Evolutionary conservation across 2,113 vertebrate species (phyloP).

Genomic region (Chamaetylas fuelleborni): DNA sequence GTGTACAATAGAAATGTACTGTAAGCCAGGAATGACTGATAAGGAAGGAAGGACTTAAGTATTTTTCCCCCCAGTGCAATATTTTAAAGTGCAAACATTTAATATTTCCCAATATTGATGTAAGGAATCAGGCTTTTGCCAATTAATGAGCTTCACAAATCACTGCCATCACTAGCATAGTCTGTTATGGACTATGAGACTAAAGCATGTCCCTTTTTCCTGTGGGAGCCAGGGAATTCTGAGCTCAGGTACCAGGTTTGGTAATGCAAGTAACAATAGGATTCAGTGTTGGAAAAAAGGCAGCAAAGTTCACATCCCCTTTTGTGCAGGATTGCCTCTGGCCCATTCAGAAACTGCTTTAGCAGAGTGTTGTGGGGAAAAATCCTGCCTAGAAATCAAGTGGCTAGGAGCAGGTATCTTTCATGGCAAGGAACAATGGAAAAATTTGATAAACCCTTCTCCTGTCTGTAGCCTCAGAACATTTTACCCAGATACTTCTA

Average conservation of each 20-base stretch:
- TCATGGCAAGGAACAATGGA: background rate
- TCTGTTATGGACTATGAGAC: background rate
- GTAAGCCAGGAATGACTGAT: slow-evolving; percentile 49
- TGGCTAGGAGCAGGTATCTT: background rate
- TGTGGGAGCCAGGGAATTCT: background rate
- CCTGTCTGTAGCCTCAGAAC: background rate
- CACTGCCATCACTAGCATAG: background rate
- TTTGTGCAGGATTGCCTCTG: background rate
- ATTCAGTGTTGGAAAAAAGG: background rate
- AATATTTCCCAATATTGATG: background rate
- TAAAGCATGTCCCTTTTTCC: background rate
- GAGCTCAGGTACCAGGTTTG: background rate
- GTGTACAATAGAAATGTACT: slow-evolving; percentile 26
- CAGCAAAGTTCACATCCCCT: background rate
- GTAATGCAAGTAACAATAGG: background rate
- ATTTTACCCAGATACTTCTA: background rate
- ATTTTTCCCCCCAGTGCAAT: background rate
- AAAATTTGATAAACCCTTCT: background rate
- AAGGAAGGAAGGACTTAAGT: background rate
- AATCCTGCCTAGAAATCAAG: background rate
- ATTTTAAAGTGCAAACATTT: background rate
- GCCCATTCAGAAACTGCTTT: background rate
- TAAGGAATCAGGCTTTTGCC: background rate
- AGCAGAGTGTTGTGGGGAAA: background rate
- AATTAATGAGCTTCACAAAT: background rate